phyloP scores from a whole-genome alignment of 2,113 vertebrate genomes.

The Helogale parvula region DNA sequence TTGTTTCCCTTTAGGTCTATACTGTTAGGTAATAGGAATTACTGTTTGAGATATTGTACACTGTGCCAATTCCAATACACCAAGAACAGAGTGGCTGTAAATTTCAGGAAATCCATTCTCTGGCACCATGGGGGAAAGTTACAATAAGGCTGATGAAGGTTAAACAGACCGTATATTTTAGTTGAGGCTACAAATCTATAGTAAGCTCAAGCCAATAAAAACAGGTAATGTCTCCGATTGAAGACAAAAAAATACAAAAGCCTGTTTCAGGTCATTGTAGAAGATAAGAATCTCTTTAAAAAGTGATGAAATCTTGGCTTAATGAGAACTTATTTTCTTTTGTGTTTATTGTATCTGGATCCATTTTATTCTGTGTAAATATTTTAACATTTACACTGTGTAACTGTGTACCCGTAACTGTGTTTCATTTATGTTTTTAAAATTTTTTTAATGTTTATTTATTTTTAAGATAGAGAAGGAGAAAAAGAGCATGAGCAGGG shows the following conservation, averaged over 20 bases:
- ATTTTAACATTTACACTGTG: background rate
- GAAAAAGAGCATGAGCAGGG: no score
- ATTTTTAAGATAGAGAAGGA: no score
- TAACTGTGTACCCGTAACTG: background rate
- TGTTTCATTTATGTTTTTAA: background rate
- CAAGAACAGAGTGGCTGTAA: constrained; percentile 62
- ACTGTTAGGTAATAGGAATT: constrained; percentile 59
- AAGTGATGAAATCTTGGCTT: background rate
- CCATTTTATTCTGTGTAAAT: background rate
- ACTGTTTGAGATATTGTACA: constrained; percentile 57
- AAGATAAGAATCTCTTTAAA: background rate
- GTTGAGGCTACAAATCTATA: constrained; percentile 57
- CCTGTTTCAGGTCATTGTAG: background rate
- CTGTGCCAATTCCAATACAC: constrained; percentile 55
- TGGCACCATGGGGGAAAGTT: constrained; percentile 49
- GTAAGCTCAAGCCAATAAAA: constrained; percentile 26
- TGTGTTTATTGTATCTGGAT: background rate
- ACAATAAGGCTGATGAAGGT: constrained; percentile 68
- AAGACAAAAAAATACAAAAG: background rate
- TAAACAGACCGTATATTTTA: constrained; percentile 65
- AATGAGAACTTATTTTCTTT: background rate
- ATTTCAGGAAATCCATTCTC: constrained; percentile 72
- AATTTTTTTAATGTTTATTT: no score
- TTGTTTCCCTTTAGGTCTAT: constrained; percentile 56
- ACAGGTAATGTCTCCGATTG: background rate